Base-by-base conservation (phyloP, 2,888 invertebrate genomes). In the Drepana falcataria region DNA sequence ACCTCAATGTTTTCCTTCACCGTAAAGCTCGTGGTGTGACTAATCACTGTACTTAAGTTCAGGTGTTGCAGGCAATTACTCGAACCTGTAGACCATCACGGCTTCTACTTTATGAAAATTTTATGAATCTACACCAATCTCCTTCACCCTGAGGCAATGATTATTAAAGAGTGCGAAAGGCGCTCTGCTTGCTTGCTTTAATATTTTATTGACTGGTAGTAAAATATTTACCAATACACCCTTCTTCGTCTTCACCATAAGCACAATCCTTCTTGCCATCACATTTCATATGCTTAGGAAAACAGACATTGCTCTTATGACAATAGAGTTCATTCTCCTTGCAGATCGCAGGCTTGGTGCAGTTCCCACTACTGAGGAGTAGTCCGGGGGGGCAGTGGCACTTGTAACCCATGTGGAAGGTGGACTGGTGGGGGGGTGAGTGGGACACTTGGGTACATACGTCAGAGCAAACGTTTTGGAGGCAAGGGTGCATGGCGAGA, bases 341-440 rank as follows among this genome's bases (percentile, higher is more conserved):
- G 63, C 95, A 95, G 37, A 77, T 69, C 4, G 81, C 73, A 40
- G 91, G 64, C 58, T 87, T 84, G 2, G 84, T 79, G 66, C 97
- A 97, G 40, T 91, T 91, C 35, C 93, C 91, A 0, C 75, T 68
- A 1, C 75, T 68, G 7, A 95, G 83, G 0, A 91, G 76, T 74
- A 93, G 91, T 0, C 95, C 95, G 0, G 93, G 79, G 0, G 97
- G 95, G 73, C 97, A 97, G 0, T 93, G 71, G 58, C 93, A 93
- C 3, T 79, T 77, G 62, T 83, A 85, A 0, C 66, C 67, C 60
- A 74, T 59, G 9, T 56, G 55, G 51, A 55, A 41, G 21, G 56
- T 56, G 44, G 55, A 51, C 7, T 61, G 56, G 35, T 66, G 61
- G 4, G 64, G 64, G 9, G 54, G 58, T 3, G 49, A 51, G 48